Conservation (phyloP, 2,888 invertebrate genomes). For the Neria commutata region DNA sequence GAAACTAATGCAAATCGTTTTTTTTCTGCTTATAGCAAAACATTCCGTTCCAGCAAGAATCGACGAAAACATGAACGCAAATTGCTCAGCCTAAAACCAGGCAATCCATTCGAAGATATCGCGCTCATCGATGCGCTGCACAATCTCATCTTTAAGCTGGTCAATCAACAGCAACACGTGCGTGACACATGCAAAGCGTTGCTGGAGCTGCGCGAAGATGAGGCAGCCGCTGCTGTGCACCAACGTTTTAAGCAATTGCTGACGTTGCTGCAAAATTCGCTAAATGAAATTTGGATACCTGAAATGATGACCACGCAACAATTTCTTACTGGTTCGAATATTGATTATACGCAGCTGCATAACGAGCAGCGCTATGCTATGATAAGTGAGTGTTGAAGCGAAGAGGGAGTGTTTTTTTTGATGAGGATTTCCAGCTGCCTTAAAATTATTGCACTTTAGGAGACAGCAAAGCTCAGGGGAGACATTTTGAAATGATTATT, state of each 20-base stretch:
- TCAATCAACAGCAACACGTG: constrained; percentile 66
- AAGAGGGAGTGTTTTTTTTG: background rate
- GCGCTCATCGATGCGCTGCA: constrained; percentile 77
- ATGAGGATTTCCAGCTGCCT: no score
- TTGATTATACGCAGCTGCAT: constrained; percentile 54
- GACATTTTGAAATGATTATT: no score
- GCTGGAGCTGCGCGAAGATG: constrained; percentile 58
- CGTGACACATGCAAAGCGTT: constrained; percentile 66
- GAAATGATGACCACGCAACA: constrained; percentile 50
- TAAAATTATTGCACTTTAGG: no score
- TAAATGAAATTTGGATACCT: constrained; percentile 59
- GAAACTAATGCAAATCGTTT: no score
- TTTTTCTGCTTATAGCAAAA: constrained; percentile 64
- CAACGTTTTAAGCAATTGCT: constrained; percentile 52
- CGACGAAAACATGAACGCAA: constrained; percentile 85
- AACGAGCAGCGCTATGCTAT: constrained; percentile 59
- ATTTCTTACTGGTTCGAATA: constrained; percentile 52
- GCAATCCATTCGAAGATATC: constrained; percentile 86
- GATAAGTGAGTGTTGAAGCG: constrained; percentile 49
- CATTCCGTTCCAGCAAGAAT: constrained; percentile 78
- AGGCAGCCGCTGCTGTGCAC: constrained; percentile 63
- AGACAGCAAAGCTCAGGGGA: no score
- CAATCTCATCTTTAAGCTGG: constrained; percentile 67
- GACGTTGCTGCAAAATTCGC: constrained; percentile 42
- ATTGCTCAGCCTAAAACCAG: constrained; percentile 83